These are phyloP conservation scores for Trogon melanurus DNA, from an alignment of 2,113 vertebrate genomes.

Conservation along the genomic window DNA sequence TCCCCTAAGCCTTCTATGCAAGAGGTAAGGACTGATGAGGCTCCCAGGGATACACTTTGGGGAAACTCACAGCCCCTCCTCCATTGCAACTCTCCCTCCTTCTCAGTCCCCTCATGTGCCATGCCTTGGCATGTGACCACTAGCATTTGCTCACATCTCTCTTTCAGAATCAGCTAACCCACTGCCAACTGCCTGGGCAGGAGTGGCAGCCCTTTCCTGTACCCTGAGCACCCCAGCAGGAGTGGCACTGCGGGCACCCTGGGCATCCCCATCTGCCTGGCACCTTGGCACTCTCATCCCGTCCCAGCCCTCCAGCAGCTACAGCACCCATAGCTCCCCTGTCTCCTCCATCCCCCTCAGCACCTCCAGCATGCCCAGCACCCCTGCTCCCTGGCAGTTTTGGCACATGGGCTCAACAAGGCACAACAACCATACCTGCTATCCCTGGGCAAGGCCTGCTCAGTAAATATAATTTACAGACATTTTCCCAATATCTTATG, in stretches of 20 bases:
- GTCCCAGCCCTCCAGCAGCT: neutral
- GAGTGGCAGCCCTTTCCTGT: neutral
- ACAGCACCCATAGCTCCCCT: neutral
- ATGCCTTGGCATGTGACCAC: neutral
- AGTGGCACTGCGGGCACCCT: no score
- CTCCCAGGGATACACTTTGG: neutral
- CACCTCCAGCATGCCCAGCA: neutral
- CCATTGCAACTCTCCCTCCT: neutral
- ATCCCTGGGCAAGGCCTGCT: neutral
- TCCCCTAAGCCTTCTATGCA: neutral
- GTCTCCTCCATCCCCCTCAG: neutral
- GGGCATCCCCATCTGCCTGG: neutral
- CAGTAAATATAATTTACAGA: neutral
- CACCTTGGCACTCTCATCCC: rapidly evolving
- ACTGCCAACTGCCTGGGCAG: neutral
- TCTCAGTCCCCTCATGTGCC: neutral
- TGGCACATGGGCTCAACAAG: neutral
- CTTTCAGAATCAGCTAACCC: neutral
- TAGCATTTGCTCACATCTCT: neutral
- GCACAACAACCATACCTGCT: neutral
- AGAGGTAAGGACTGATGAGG: neutral
- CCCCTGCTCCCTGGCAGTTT: no score
- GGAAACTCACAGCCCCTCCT: neutral
- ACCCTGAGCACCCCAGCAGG: no score
- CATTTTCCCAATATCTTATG: no score